Conservation (phyloP, 92 coral and sea anemone species). For the Anthopleura xanthogrammica region DNA sequence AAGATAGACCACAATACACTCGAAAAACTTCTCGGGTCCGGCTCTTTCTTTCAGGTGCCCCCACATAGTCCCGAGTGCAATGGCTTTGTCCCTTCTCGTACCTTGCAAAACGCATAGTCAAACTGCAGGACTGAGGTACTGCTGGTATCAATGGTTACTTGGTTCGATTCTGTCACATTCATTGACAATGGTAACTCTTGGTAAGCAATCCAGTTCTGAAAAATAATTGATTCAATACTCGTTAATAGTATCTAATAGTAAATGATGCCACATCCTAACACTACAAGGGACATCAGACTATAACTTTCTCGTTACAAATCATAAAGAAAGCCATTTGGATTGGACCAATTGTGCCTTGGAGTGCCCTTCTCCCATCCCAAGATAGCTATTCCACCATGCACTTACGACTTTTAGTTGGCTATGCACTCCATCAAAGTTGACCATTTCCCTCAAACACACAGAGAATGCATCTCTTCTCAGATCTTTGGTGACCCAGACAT, state of each 20-base stretch:
- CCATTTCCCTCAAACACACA: conserved; percentile 6
- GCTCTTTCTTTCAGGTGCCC: no score
- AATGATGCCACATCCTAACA: no score
- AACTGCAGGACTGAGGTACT: not conserved
- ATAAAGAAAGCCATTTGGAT: no score
- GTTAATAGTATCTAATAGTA: no score
- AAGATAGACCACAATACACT: no score
- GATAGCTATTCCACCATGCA: not conserved
- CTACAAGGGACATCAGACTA: no score
- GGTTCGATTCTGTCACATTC: not conserved
- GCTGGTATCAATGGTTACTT: not conserved
- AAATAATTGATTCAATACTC: not conserved
- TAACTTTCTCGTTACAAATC: no score
- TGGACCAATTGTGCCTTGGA: no score
- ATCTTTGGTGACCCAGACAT: not conserved
- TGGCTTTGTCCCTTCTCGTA: not conserved
- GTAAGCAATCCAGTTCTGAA: conserved; percentile 6
- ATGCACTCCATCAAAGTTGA: conserved; percentile 10
- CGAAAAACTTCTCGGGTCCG: no score
- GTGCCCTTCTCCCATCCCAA: no score
- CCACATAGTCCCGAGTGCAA: no score
- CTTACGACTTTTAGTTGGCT: not conserved
- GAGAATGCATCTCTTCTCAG: not conserved
- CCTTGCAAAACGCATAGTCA: not conserved
- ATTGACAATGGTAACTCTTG: not conserved